Conservation (phyloP, 2,797 vertebrate genomes). For the Cheirogaleus major region DNA sequence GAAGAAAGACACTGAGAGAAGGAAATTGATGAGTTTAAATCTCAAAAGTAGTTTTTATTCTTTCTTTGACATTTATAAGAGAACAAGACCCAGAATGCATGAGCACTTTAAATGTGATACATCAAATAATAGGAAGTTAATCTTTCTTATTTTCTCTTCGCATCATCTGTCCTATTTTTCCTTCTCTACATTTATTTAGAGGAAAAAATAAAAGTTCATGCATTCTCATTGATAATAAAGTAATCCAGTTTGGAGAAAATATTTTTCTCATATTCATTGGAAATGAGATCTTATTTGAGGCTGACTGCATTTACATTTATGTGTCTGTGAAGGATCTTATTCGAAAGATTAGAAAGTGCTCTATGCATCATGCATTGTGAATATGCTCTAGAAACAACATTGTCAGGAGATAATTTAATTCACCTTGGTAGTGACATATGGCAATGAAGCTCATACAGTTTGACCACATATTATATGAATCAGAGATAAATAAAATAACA, state of each 20-base stretch:
- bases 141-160: slow-evolving; percentile 2
- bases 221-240: slow-evolving; percentile 40
- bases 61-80: slow-evolving; percentile 51
- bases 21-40: neutral
- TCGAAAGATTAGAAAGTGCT: slow-evolving; percentile 48
- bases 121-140: slow-evolving; percentile 37
- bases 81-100: neutral
- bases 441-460: neutral
- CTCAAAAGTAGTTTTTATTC: neutral
- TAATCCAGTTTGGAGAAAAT: slow-evolving; percentile 28
- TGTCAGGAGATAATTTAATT: neutral
- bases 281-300: slow-evolving; percentile 56
- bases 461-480: neutral
- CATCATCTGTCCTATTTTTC: neutral
- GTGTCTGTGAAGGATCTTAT: slow-evolving; percentile 28
- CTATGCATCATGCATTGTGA: slow-evolving; percentile 37
- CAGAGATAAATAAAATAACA: slow-evolving; percentile 14
- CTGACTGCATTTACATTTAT: slow-evolving; percentile 49
- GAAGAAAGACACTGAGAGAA: neutral
- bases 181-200: neutral
- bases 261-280: slow-evolving; percentile 60
- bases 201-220: neutral
- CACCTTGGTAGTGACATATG: slow-evolving; percentile 7
- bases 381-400: slow-evolving; percentile 11
- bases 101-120: slow-evolving; percentile 5